Percentiles rank a stretch among this genome's conserved stretches.
These are phyloP conservation scores for Myotis brandtii DNA, from an alignment of 2,113 vertebrate species.

Conservation along the genomic window DNA sequence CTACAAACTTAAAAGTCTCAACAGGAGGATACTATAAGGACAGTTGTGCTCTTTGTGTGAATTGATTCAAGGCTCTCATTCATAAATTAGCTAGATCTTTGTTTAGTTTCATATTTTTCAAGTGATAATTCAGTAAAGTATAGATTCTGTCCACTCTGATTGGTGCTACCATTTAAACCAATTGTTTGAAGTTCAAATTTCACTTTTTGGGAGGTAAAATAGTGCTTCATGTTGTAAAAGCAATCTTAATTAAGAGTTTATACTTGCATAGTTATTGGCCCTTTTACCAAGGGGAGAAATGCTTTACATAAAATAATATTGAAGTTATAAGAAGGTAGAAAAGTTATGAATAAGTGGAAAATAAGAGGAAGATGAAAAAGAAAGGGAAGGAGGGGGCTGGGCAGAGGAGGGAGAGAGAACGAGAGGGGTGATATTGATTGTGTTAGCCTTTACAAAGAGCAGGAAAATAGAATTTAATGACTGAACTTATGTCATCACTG, in stretches of 20 bases:
- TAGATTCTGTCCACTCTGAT: conserved; percentile 63
- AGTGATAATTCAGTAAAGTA: conserved; percentile 61
- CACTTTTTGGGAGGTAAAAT: not conserved
- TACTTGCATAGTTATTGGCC: not conserved
- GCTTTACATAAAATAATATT: not conserved
- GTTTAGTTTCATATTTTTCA: conserved; percentile 32
- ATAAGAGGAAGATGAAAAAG: not conserved
- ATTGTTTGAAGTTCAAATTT: conserved; percentile 73
- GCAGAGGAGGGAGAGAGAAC: not conserved
- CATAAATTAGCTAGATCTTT: conserved; percentile 69
- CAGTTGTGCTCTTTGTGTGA: conserved; percentile 60
- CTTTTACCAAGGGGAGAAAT: not conserved
- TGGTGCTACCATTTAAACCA: conserved; percentile 59
- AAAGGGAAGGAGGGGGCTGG: not conserved
- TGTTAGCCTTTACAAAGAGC: not conserved
- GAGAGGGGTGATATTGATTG: not conserved
- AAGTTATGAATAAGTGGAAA: not conserved
- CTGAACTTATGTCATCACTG: not conserved
- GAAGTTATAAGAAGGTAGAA: not conserved
- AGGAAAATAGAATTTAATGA: not conserved
- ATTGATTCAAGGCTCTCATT: not conserved
- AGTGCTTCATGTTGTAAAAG: not conserved
- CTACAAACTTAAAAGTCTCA: conserved; percentile 37
- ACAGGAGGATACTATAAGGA: conserved; percentile 51
- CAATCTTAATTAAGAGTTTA: not conserved